Percentiles rank a stretch among this genome's conserved stretches.
These are phyloP conservation scores for Erpornis zantholeuca DNA, from an alignment of 2,113 vertebrate genomes.

Conservation along the genomic window DNA sequence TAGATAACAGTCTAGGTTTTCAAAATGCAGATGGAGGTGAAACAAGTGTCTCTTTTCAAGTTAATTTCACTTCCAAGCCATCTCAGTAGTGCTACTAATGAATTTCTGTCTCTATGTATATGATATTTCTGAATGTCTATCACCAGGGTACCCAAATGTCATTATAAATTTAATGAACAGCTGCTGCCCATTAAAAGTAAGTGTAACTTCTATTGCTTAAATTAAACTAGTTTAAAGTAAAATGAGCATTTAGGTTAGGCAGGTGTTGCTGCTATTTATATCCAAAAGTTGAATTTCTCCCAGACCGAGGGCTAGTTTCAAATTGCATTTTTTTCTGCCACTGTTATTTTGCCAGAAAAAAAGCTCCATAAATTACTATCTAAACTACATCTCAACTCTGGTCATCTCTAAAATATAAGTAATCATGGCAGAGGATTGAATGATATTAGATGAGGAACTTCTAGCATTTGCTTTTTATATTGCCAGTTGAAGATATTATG, in stretches of 20 bases:
- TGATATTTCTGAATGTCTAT: constrained; percentile 57
- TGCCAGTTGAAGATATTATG: neutral
- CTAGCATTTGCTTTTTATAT: neutral
- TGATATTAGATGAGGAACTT: neutral
- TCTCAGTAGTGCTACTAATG: neutral
- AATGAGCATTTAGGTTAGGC: constrained; percentile 62
- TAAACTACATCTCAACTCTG: neutral
- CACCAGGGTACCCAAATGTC: constrained; percentile 52
- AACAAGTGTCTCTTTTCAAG: constrained; percentile 16
- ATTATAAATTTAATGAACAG: constrained; percentile 66
- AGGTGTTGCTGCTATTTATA: constrained; percentile 58
- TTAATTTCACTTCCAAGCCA: constrained; percentile 27
- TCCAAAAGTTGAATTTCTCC: constrained; percentile 31
- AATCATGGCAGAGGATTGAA: neutral
- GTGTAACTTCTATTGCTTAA: constrained; percentile 60
- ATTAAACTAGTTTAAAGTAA: constrained; percentile 68
- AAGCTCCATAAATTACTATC: neutral
- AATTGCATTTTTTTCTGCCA: neutral
- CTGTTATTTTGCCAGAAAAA: neutral
- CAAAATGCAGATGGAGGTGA: neutral
- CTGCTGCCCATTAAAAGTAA: constrained; percentile 63
- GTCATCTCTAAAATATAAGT: neutral
- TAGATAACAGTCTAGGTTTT: neutral
- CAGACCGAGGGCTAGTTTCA: constrained; percentile 17
- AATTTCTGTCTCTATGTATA: constrained; percentile 42